Evolutionary conservation across 35 echinoderm and acorn worm species (phyloP).

Genomic region (Lytechinus pictus): DNA sequence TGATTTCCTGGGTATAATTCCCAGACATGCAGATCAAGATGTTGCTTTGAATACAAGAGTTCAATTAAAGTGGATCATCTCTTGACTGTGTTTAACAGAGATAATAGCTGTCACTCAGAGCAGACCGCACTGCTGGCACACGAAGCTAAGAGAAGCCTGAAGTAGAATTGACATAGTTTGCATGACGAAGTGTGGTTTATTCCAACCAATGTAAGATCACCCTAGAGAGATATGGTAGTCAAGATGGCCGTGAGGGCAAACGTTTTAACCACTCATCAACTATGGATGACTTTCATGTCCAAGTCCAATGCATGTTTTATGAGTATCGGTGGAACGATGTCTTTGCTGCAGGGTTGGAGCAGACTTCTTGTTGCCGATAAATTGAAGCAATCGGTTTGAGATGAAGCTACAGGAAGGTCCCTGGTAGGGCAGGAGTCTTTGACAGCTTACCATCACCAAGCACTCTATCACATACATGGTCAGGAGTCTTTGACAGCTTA

Average conservation of each 20-base stretch:
- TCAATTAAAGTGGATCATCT: neutral
- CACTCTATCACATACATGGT: no score
- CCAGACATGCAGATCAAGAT: no score
- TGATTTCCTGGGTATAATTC: no score
- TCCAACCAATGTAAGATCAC: neutral
- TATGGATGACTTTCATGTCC: constrained; percentile 1
- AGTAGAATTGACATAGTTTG: neutral
- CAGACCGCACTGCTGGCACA: neutral
- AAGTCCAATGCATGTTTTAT: constrained; percentile 1
- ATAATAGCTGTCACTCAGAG: neutral
- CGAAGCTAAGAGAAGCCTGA: neutral
- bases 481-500: no score
- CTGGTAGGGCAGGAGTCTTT: neutral
- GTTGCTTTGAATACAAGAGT: no score
- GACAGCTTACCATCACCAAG: neutral
- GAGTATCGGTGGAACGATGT: neutral
- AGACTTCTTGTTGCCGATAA: neutral
- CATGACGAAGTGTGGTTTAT: neutral
- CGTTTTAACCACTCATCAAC: constrained; percentile 1
- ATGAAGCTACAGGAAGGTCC: neutral
- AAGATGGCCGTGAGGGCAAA: neutral
- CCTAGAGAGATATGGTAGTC: neutral
- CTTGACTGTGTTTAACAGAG: neutral
- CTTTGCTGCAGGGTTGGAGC: neutral
- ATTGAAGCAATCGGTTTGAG: neutral